Evolutionary conservation across 2,888 invertebrate genomes (phyloP), one percentile per base, ranked within the genome.

Genomic region (Zhuqinia jingwanae): DNA sequence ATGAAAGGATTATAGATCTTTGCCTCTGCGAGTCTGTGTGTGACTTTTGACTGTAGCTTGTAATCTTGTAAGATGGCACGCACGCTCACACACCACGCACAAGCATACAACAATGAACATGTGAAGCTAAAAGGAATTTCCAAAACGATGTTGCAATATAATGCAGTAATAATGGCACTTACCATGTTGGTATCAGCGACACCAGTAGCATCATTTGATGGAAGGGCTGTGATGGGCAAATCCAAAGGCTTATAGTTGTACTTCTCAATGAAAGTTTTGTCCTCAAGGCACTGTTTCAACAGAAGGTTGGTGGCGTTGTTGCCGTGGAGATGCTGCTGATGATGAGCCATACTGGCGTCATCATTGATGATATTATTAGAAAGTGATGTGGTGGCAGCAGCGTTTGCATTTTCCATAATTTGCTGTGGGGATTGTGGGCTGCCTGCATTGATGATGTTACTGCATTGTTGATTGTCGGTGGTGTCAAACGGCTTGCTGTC

Each of bases 201-300:
- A 30, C 82, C 83, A 63, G 25, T 22, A 15, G 70, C 10, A 1
- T 77, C 58, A 78, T 79, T 20, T 65, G 80, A 27, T 47, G 89
- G 70, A 58, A 90, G 80, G n/a, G 87, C 65, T 8, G 88, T 85
- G 27, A 85, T 70, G 53, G 89, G 88, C 58, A 95, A 93, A 88
- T 96, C 96, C 91, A 97, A 93, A 0, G 97, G 96, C 92, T 95
- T 95, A 90, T 97, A 93, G 92, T 97, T 97, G 92, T 96, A 95
- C 92, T 96, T 95, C 92, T 95, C 95, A 92, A 97, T 97, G 92
- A 97, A 97, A 89, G 96, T 95, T 6, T 96, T 97, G 91, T 97
- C 97, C 92, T 96, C 94, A 77, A 97, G 93, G 78, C 96, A 97
- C 92, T 97, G 96, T 85, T 97, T 94, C 83, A 97, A 92, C 77